Conservation (phyloP, 2,888 invertebrate species). For the Aplocera efformata region DNA sequence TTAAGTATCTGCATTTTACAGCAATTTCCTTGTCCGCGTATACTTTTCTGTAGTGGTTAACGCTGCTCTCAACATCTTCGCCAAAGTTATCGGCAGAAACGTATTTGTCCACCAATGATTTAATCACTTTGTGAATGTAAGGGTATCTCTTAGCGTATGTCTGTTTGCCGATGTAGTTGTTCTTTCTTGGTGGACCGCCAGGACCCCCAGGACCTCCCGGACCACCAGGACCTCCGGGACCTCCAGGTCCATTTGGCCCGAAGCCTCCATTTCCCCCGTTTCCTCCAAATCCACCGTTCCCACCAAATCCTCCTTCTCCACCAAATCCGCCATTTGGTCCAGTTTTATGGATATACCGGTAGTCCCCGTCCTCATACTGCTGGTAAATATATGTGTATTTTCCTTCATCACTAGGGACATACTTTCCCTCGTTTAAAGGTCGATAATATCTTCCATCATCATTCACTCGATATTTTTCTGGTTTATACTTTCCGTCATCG, state of each 20-base stretch:
- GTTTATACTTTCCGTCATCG: constrained; percentile 62
- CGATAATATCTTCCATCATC: constrained; percentile 71
- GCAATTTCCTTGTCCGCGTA: constrained; percentile 54
- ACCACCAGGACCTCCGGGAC: constrained; percentile 25
- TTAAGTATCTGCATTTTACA: constrained; percentile 58
- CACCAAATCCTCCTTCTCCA: constrained; percentile 43
- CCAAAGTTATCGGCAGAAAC: constrained; percentile 54
- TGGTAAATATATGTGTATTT: constrained; percentile 71
- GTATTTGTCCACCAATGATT: constrained; percentile 53
- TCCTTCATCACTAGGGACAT: constrained; percentile 76
- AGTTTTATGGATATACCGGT: constrained; percentile 70
- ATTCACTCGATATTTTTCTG: constrained; percentile 47
- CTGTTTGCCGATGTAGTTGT: constrained; percentile 54
- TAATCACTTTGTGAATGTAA: constrained; percentile 59
- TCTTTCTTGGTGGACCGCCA: constrained; percentile 34
- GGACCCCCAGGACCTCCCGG: constrained; percentile 31
- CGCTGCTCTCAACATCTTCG: constrained; percentile 43
- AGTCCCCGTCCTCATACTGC: constrained; percentile 66
- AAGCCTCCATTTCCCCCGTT: constrained; percentile 26
- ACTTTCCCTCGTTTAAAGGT: constrained; percentile 72
- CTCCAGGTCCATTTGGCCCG: constrained; percentile 31
- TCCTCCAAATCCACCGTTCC: constrained; percentile 36
- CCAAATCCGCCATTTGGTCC: constrained; percentile 55
- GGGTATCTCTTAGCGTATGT: constrained; percentile 64
- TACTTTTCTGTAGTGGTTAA: constrained; percentile 49